Evolutionary conservation across 2,797 vertebrate species (phyloP).

Genomic region (Gambusia yucatana): DNA sequence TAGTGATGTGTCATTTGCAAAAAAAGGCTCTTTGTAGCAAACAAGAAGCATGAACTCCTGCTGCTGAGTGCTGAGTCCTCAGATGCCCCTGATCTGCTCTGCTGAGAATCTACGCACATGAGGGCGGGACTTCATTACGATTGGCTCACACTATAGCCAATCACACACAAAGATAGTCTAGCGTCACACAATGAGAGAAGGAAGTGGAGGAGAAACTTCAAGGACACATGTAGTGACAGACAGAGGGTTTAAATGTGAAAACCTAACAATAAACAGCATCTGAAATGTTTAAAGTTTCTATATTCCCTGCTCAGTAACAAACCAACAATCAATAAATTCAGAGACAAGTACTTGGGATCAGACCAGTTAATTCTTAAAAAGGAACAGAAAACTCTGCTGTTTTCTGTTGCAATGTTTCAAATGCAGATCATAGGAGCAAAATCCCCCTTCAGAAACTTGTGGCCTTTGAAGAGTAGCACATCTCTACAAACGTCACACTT

Average conservation of each 20-base stretch:
- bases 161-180: background rate
- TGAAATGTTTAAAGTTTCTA: background rate
- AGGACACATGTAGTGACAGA: background rate
- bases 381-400: background rate
- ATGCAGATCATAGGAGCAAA: background rate
- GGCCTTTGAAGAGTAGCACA: constrained; percentile 16
- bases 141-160: background rate
- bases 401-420: background rate
- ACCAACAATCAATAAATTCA: background rate
- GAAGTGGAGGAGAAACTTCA: background rate
- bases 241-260: background rate
- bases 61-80: background rate
- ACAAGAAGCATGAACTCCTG: background rate
- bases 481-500: background rate
- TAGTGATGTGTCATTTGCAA: background rate
- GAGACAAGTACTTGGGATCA: background rate
- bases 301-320: background rate
- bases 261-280: background rate
- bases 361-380: background rate
- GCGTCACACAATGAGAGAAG: background rate
- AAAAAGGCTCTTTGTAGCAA: background rate
- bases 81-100: background rate
- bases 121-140: background rate
- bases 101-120: background rate
- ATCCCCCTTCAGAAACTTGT: background rate